Evolutionary conservation across 2,888 invertebrate species (phyloP), one percentile per base, ranked within the genome.

Genomic region (Macaria notata): DNA sequence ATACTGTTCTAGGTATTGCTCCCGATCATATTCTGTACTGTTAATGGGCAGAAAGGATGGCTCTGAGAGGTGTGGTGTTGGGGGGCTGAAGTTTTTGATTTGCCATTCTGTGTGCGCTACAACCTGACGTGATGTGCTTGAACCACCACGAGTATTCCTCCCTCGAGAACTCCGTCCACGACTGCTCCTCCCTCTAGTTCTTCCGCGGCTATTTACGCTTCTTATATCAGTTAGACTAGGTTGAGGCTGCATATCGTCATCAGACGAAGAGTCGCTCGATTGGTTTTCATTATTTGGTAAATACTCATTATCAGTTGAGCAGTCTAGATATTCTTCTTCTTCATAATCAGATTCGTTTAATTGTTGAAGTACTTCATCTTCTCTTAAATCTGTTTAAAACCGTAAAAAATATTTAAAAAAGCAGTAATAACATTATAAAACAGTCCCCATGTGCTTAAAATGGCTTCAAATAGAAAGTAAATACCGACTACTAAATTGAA

Each of bases 1-100:
- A 38, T 38, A 38, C 38, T 38, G 38, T 38, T 54, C 54, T 42
- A 54, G 9, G 33, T 54, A 54, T 36, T 54, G 54, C 31, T 48
- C 9, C 9, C 41, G 44, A 43, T 54, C 47, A 49, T 49, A 42
- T 9, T 44, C 41, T 30, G 38, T 41, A 29, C 41, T 49, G 49
- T 49, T 39, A 41, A 49, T 49, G 41, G 39, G 39, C 41, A 30
- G 49, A 41, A 31, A 49, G 31, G 29, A 29, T 49, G 49, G 49
- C 41, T 49, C 49, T 29, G 49, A 39, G 3, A 49, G 49, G 29
- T 49, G 31, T 38, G 8, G 38, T 38, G 38, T 38, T 38, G 38
- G 38, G 38, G 38, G 38, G 38, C 38, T 38, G 38, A 38, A 38
- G 38, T 38, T 38, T 38, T 38, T 38, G 38, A 38, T 38, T 38